Evolutionary conservation across 2,888 invertebrate genomes (phyloP).

Genomic region (Hofmannophila pseudospretella): DNA sequence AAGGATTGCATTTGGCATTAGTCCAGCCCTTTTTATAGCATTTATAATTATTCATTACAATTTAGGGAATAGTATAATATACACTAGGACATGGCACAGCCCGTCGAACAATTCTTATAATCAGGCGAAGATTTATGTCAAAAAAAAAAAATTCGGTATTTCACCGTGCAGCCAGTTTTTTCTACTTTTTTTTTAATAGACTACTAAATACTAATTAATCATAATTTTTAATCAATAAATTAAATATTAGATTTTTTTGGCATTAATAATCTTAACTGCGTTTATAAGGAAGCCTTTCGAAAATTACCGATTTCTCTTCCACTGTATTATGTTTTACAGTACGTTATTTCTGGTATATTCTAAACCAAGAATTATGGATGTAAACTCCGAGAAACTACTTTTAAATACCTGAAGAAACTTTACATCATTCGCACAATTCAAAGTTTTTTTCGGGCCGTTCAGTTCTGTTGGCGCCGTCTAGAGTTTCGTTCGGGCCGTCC

Average conservation of each 20-base stretch:
- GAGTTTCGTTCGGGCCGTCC: too few species aligned
- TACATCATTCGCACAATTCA: too few species aligned
- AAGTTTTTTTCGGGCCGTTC: too few species aligned
- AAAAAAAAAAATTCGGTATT: conserved; percentile 48
- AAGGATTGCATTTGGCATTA: background rate
- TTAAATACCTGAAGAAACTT: too few species aligned
- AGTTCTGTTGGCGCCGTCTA: too few species aligned
- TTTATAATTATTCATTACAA: conserved; percentile 22
- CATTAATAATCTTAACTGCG: conserved; percentile 22
- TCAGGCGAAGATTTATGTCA: conserved; percentile 21
- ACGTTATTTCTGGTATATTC: too few species aligned
- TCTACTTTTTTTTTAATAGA: conserved; percentile 9
- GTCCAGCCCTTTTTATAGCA: conserved; percentile 10
- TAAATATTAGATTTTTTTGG: conserved; percentile 48
- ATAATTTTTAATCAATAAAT: conserved; percentile 25
- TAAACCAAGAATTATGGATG: too few species aligned
- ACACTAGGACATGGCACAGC: conserved; percentile 56
- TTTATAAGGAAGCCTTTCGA: too few species aligned
- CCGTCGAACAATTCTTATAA: conserved; percentile 24
- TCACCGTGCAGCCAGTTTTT: conserved; percentile 56
- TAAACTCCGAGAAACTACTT: too few species aligned
- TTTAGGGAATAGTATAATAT: conserved; percentile 29
- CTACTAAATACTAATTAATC: conserved; percentile 3
- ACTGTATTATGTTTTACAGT: too few species aligned
- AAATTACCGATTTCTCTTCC: too few species aligned